A percentile compares a stretch with the other conserved stretches of the same genome.
phyloP scores from a whole-genome alignment of 2,888 invertebrate genomes.

The Drosophila mulleri region DNA sequence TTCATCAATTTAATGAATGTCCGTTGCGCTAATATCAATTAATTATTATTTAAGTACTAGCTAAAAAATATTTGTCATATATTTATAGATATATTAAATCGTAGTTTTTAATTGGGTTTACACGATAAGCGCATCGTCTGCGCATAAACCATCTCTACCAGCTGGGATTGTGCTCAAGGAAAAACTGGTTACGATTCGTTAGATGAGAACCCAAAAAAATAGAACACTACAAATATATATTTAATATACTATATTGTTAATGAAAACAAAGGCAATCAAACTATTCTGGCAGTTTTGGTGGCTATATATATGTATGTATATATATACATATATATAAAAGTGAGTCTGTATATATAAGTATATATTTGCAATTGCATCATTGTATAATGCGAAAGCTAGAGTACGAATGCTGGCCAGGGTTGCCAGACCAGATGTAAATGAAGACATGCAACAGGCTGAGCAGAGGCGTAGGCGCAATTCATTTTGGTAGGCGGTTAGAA shows the following conservation, averaged over 20 bases:
- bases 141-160: slow-evolving; percentile 32
- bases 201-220: slow-evolving; percentile 12
- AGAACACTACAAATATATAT: background rate
- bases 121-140: slow-evolving; percentile 14
- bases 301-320: slow-evolving; percentile 17
- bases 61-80: slow-evolving; percentile 27
- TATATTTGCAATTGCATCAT: slow-evolving; percentile 1
- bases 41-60: slow-evolving; percentile 61
- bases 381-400: slow-evolving; percentile 2
- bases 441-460: slow-evolving; percentile 9
- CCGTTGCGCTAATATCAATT: slow-evolving; percentile 77
- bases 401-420: slow-evolving; percentile 10
- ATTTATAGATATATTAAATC: background rate
- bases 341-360: slow-evolving; percentile 15
- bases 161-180: slow-evolving; percentile 33
- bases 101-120: slow-evolving; percentile 6
- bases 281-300: slow-evolving; percentile 43
- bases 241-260: background rate
- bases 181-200: slow-evolving; percentile 37
- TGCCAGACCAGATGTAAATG: slow-evolving; percentile 7
- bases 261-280: slow-evolving; percentile 9
- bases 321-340: background rate
- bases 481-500: slow-evolving; percentile 32
- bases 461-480: slow-evolving; percentile 3
- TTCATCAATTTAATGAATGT: slow-evolving; percentile 75